Conservation (phyloP, 2,797 vertebrate species). For the Phaenicophaeus curvirostris region DNA sequence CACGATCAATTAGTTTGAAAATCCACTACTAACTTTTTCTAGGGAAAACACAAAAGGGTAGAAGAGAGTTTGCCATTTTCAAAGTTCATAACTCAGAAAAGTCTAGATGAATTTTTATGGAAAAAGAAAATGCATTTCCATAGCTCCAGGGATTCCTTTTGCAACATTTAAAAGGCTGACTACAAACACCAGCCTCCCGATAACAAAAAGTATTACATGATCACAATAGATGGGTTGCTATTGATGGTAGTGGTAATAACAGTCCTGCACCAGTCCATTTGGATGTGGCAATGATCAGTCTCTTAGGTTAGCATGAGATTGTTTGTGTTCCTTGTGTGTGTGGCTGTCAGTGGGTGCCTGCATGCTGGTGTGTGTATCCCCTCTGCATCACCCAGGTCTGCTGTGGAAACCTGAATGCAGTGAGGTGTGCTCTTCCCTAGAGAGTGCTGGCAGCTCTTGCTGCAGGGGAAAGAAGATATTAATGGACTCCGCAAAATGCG, state of each 20-base stretch:
- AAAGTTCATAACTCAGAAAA: slow-evolving; percentile 16
- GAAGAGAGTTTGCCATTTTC: background rate
- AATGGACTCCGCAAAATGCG: background rate
- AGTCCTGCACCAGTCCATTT: background rate
- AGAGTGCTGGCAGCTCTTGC: background rate
- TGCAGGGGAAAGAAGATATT: background rate
- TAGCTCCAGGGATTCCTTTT: slow-evolving; percentile 8
- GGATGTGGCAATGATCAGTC: background rate
- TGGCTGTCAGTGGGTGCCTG: background rate
- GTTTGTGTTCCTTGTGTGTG: background rate
- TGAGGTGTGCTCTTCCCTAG: background rate
- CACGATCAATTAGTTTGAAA: background rate
- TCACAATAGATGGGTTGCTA: background rate
- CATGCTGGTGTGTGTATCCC: background rate
- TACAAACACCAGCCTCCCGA: background rate
- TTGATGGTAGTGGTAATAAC: background rate
- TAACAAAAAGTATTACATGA: background rate
- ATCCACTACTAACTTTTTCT: background rate
- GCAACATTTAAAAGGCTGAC: background rate
- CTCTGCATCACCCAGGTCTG: background rate
- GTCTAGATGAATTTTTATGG: background rate
- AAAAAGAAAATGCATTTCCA: slow-evolving; percentile 29
- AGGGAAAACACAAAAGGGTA: background rate
- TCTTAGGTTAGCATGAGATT: background rate
- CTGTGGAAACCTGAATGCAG: background rate